Evolutionary conservation across 2,113 vertebrate genomes (phyloP).

Genomic region (Loxodonta africana): DNA sequence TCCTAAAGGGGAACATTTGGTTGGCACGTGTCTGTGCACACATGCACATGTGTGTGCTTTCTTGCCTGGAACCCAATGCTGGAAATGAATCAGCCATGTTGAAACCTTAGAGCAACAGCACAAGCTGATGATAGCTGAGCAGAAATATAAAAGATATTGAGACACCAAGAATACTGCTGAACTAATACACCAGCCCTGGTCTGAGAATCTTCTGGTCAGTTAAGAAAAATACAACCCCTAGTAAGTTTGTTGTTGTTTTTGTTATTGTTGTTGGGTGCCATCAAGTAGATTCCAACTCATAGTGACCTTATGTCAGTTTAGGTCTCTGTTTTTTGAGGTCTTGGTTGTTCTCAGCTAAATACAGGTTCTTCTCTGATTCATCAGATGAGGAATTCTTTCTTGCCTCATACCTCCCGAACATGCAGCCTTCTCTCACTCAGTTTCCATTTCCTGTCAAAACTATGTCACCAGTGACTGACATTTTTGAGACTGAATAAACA

Average conservation of each 20-base stretch:
- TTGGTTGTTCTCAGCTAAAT: background rate
- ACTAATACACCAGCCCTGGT: background rate
- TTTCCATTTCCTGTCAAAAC: background rate
- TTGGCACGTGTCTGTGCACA: rapidly evolving
- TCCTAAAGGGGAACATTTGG: no score
- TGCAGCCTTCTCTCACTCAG: background rate
- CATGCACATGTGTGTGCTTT: rapidly evolving
- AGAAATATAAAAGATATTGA: no score
- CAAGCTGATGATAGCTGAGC: background rate
- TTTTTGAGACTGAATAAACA: background rate
- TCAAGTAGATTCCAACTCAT: background rate
- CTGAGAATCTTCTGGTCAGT: background rate
- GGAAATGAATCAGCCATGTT: background rate
- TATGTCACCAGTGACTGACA: background rate
- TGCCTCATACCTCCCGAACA: rapidly evolving
- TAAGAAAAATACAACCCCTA: background rate
- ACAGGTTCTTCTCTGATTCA: rapidly evolving
- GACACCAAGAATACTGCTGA: background rate
- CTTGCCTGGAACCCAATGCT: background rate
- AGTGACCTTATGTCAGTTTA: background rate
- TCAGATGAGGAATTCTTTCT: background rate
- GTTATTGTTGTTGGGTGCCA: background rate
- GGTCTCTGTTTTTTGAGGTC: background rate
- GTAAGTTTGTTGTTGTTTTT: background rate
- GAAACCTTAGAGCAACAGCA: rapidly evolving